Evolutionary conservation across 64 coral and sea anemone species (phyloP).

Genomic region (Acropora yongei): DNA sequence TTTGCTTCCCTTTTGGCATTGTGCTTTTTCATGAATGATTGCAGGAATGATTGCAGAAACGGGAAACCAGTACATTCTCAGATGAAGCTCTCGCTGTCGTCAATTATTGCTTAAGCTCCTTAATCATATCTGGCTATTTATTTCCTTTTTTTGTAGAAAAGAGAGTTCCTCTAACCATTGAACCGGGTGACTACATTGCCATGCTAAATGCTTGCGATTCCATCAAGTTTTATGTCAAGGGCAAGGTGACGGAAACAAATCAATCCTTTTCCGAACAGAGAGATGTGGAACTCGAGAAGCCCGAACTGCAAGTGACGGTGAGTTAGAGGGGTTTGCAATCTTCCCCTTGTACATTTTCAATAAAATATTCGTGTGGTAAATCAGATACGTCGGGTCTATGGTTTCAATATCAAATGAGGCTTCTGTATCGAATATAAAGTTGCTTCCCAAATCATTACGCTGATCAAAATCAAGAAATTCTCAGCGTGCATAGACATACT

Average conservation of each 20-base stretch:
- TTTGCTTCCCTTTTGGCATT: no score
- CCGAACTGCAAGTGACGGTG: conserved; percentile 9
- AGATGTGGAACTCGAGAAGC: conserved; percentile 43
- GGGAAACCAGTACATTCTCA: no score
- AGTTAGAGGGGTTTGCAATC: background rate
- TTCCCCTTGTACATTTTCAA: background rate
- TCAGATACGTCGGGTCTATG: no score
- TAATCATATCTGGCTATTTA: background rate
- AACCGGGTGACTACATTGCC: conserved; percentile 5
- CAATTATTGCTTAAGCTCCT: no score
- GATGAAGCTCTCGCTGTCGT: no score
- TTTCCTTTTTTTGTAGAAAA: background rate
- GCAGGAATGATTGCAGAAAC: no score
- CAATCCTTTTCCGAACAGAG: conserved; percentile 55
- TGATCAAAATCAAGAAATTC: no score
- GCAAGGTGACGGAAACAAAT: conserved; percentile 46
- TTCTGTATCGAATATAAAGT: no score
- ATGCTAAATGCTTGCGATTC: background rate
- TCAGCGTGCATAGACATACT: no score
- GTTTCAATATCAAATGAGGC: no score
- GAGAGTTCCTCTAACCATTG: background rate
- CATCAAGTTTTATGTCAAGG: conserved; percentile 59
- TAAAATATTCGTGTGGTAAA: background rate
- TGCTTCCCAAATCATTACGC: no score
- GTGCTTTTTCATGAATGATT: no score